Conservation (phyloP, 2,113 vertebrate genomes). For the Mus pahari region DNA sequence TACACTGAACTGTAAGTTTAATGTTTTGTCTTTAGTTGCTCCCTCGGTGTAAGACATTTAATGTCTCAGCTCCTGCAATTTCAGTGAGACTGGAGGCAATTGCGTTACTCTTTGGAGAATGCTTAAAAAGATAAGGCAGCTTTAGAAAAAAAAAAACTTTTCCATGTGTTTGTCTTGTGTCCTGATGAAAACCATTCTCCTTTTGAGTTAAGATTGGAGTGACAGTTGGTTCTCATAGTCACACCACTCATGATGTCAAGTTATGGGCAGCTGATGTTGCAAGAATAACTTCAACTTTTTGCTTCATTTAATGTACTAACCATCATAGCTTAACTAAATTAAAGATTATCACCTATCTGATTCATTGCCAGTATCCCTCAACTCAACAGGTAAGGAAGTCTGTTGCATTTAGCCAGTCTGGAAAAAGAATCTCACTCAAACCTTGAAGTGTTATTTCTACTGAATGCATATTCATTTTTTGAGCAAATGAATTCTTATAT, state of each 20-base stretch:
- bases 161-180: not conserved
- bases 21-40: not conserved
- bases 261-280: not conserved
- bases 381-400: not conserved
- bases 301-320: not conserved
- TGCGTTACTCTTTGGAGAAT: not conserved
- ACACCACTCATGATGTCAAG: not conserved
- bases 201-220: not conserved
- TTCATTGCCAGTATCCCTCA: not conserved
- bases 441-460: not conserved
- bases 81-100: not conserved
- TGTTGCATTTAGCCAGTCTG: not conserved
- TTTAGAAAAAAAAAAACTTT: not conserved
- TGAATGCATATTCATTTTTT: not conserved
- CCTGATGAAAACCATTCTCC: not conserved
- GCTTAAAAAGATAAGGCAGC: not conserved
- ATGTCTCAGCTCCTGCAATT: not conserved
- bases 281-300: not conserved
- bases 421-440: not conserved
- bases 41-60: not conserved
- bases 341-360: not conserved
- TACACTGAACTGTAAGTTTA: not conserved
- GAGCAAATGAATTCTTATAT: not conserved
- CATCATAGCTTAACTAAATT: not conserved
- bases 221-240: no score